Percentiles rank a stretch among this genome's conserved stretches.
phyloP scores from a whole-genome alignment of 2,888 invertebrate genomes.

The Timema podura region DNA sequence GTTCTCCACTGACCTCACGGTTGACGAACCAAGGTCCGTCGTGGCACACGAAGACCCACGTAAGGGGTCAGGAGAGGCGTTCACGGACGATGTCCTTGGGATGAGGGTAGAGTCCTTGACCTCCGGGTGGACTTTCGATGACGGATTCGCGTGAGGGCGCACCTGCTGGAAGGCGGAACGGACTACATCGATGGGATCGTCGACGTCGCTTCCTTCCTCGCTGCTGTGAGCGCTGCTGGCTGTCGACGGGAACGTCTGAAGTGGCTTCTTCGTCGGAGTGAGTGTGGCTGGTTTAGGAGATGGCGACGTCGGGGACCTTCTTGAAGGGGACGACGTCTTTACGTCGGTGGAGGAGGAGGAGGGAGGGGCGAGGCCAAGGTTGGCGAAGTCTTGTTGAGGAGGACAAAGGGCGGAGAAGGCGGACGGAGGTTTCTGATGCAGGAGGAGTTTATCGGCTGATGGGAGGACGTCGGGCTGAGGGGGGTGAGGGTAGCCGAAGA shows the following conservation, averaged over 20 bases:
- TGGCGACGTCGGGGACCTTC: no score
- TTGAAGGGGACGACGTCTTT: slow-evolving; percentile 55
- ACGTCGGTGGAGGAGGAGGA: slow-evolving; percentile 47
- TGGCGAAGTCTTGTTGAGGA: not conserved
- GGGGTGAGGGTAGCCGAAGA: slow-evolving; percentile 20
- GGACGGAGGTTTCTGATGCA: slow-evolving; percentile 16
- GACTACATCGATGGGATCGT: slow-evolving; percentile 67
- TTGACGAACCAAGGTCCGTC: no score
- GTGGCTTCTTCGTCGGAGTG: no score
- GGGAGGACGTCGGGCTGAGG: slow-evolving; percentile 20
- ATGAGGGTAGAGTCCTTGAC: not conserved
- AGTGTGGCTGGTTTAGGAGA: no score
- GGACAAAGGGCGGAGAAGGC: slow-evolving; percentile 2
- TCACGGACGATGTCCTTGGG: not conserved
- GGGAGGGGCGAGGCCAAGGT: slow-evolving; percentile 12
- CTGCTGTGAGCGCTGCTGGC: slow-evolving; percentile 57
- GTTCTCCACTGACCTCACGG: not conserved
- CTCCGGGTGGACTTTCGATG: slow-evolving; percentile 7
- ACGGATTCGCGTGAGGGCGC: slow-evolving; percentile 35
- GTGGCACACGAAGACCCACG: no score
- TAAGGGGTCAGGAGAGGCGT: not conserved
- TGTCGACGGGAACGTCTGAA: slow-evolving; percentile 45
- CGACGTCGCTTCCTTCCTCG: slow-evolving; percentile 59
- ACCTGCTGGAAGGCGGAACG: slow-evolving; percentile 71
- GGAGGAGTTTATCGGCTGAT: slow-evolving; percentile 16